These are phyloP conservation scores for Falco biarmicus DNA, from an alignment of 2,797 vertebrate species.

Conservation along the genomic window DNA sequence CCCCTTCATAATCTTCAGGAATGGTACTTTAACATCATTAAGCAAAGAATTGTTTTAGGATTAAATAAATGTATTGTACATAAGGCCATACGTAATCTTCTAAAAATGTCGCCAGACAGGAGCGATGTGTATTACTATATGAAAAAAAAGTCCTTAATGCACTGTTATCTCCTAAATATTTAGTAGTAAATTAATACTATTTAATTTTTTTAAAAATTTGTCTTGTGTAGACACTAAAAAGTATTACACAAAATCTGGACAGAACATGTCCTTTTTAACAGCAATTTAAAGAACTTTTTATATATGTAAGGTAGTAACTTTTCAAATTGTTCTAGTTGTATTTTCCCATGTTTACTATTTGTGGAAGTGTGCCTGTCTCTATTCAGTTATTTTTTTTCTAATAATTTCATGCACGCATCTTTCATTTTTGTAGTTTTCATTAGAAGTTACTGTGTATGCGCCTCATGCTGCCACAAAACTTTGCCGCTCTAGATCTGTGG, in stretches of 20 bases:
- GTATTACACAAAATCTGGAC: constrained; percentile 83
- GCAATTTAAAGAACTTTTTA: constrained; percentile 82
- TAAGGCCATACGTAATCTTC: constrained; percentile 85
- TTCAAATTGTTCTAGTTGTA: constrained; percentile 78
- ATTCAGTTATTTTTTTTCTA: constrained; percentile 64
- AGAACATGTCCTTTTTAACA: constrained; percentile 83
- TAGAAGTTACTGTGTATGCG: constrained; percentile 33
- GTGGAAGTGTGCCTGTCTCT: constrained; percentile 83
- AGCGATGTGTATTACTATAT: constrained; percentile 84
- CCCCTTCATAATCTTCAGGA: constrained; percentile 74
- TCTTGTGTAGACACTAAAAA: constrained; percentile 92
- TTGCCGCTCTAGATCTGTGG: constrained; percentile 14
- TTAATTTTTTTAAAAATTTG: constrained; percentile 88
- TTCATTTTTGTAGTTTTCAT: constrained; percentile 59
- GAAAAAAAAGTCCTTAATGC: constrained; percentile 88
- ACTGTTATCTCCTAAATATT: constrained; percentile 92
- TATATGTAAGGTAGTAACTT: constrained; percentile 81
- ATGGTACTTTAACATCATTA: constrained; percentile 77
- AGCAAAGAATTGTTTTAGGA: constrained; percentile 74
- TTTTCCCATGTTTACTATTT: constrained; percentile 77
- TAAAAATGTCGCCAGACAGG: constrained; percentile 73
- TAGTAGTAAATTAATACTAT: constrained; percentile 92
- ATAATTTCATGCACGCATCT: constrained; percentile 76
- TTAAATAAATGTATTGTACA: constrained; percentile 84
- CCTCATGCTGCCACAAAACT: constrained; percentile 26